Evolutionary conservation across 1,140 invertebrate species (phyloP).

Genomic region (Patella vulgata): DNA sequence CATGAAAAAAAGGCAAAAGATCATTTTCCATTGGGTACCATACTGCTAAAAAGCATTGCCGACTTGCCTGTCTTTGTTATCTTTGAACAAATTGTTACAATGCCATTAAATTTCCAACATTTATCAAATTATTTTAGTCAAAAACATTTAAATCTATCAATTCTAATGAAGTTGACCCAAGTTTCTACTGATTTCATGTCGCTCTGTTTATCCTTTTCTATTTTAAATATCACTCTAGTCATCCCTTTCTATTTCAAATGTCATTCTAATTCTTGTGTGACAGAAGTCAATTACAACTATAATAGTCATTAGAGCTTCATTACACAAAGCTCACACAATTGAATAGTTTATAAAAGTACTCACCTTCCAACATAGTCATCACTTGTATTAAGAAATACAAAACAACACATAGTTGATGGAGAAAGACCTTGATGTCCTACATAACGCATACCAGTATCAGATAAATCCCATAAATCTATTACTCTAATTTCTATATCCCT

Average conservation of each 20-base stretch:
- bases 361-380: constrained; percentile 40
- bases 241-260: too few relatives aligned
- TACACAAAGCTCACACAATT: too few relatives aligned
- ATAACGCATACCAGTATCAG: constrained; percentile 30
- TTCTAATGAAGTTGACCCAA: background rate
- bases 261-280: too few relatives aligned
- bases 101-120: background rate
- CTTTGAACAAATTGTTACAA: background rate
- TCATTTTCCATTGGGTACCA: background rate
- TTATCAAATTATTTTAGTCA: background rate
- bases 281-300: too few relatives aligned
- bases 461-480: constrained; percentile 33
- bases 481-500: constrained; percentile 34
- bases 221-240: too few relatives aligned
- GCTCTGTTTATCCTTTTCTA: background rate
- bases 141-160: background rate
- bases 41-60: background rate
- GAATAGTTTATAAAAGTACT: too few relatives aligned
- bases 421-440: constrained; percentile 37
- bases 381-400: constrained; percentile 41
- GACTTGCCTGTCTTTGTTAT: background rate
- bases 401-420: constrained; percentile 39
- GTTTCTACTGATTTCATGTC: too few relatives aligned
- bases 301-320: too few relatives aligned
- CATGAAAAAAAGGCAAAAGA: background rate